Conservation (phyloP, 2,797 vertebrate genomes). For the Chiroxiphia lanceolata region DNA sequence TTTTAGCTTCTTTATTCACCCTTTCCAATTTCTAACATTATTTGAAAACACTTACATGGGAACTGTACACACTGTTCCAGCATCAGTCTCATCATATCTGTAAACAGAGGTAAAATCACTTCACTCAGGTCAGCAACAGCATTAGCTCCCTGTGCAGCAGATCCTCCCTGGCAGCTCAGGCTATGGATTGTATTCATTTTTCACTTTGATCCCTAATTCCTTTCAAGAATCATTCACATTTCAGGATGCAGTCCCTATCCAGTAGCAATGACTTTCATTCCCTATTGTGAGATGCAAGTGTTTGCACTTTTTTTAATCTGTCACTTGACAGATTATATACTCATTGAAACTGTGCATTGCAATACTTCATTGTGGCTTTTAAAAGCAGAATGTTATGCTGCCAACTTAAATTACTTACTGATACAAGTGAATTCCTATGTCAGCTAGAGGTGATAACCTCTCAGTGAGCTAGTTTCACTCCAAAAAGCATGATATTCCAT, state of each 20-base stretch:
- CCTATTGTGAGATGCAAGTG: background rate
- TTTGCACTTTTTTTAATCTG: background rate
- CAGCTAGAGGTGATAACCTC: background rate
- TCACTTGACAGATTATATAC: background rate
- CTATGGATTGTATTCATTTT: background rate
- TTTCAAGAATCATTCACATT: background rate
- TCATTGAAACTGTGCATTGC: background rate
- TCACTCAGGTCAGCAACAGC: background rate
- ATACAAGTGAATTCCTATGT: background rate
- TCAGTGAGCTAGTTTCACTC: background rate
- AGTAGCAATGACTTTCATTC: background rate
- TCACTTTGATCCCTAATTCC: background rate
- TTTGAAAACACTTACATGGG: background rate
- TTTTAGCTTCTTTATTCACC: background rate
- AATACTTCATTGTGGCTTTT: background rate
- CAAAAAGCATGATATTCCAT: background rate
- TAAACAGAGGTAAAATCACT: constrained; percentile 22
- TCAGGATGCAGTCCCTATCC: background rate
- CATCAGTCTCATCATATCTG: background rate
- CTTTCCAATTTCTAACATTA: background rate
- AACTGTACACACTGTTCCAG: background rate
- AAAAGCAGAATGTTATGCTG: background rate
- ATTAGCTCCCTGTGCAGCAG: background rate
- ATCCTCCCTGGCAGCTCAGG: background rate
- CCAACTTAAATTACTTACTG: background rate